phyloP scores from a whole-genome alignment of 2,113 vertebrate species.

The Psephotus haematonotus region DNA sequence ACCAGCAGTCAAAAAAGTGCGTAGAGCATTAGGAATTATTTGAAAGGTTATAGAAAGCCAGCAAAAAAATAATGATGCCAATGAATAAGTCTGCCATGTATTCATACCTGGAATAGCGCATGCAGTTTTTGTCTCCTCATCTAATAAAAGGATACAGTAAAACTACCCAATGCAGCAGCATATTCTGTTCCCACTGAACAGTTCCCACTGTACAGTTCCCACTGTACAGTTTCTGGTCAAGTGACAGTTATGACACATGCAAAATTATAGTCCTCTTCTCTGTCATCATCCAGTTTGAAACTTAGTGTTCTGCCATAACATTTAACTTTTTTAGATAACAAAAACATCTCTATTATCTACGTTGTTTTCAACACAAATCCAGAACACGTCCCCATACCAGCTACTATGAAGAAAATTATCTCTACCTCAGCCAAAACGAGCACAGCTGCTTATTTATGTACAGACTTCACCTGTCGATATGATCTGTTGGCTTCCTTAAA shows the following conservation, averaged over 20 bases:
- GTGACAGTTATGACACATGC: neutral
- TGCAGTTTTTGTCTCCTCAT: neutral
- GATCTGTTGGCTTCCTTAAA: neutral
- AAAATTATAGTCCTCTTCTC: neutral
- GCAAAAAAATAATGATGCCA: neutral
- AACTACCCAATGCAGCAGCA: neutral
- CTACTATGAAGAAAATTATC: neutral
- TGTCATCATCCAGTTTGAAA: neutral
- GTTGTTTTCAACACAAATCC: neutral
- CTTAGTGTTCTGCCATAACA: neutral
- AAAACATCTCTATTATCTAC: neutral
- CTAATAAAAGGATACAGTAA: neutral
- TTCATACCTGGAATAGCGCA: neutral
- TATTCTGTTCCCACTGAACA: neutral
- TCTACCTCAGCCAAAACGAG: neutral
- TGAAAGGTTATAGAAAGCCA: neutral
- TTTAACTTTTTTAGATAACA: neutral
- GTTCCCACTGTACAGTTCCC: neutral
- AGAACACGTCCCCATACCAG: neutral
- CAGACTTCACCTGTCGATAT: neutral
- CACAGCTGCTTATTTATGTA: neutral
- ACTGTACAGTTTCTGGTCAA: neutral
- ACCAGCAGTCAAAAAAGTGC: neutral
- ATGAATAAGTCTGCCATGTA: neutral
- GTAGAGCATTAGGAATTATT: neutral